Percentiles rank a stretch among this genome's conserved stretches.
Conservation (phyloP, 1,140 invertebrate species). For the Drosophila bipectinata region DNA sequence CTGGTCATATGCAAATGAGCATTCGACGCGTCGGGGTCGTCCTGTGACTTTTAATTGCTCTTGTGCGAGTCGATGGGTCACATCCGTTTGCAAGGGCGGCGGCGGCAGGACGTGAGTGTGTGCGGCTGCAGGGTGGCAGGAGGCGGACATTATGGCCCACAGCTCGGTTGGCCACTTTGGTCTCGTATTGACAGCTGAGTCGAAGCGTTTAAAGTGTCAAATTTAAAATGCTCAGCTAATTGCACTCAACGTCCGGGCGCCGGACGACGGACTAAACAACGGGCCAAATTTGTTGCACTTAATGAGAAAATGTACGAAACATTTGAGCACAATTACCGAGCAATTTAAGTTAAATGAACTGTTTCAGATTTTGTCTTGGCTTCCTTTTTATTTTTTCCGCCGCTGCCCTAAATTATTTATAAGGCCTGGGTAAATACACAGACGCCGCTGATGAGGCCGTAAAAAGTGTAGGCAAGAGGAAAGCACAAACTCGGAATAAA, state of each 20-base stretch:
- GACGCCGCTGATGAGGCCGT: slow-evolving; percentile 11
- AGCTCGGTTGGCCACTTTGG: slow-evolving; percentile 26
- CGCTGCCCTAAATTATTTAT: slow-evolving; percentile 49
- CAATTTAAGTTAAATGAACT: slow-evolving; percentile 79
- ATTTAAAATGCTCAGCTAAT: slow-evolving; percentile 54
- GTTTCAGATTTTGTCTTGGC: slow-evolving; percentile 29
- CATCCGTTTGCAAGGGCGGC: background rate
- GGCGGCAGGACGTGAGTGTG: background rate
- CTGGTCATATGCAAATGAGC: slow-evolving; percentile 61
- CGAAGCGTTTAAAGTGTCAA: slow-evolving; percentile 57
- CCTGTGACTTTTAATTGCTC: slow-evolving; percentile 57
- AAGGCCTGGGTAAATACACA: slow-evolving; percentile 18
- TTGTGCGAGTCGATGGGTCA: slow-evolving; percentile 46
- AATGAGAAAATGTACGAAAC: slow-evolving; percentile 72
- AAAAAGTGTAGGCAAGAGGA: slow-evolving; percentile 8
- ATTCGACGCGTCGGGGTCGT: slow-evolving; percentile 26
- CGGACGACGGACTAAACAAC: slow-evolving; percentile 23
- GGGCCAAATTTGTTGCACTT: slow-evolving; percentile 25
- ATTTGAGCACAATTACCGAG: slow-evolving; percentile 67
- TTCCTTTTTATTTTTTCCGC: background rate
- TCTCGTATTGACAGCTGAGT: slow-evolving; percentile 36
- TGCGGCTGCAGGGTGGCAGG: background rate
- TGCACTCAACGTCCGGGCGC: slow-evolving; percentile 21
- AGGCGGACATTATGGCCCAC: slow-evolving; percentile 13
- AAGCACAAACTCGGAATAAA: slow-evolving; percentile 15